Conservation (phyloP, 64 coral and sea anemone genomes). For the Anthopleura sola region DNA sequence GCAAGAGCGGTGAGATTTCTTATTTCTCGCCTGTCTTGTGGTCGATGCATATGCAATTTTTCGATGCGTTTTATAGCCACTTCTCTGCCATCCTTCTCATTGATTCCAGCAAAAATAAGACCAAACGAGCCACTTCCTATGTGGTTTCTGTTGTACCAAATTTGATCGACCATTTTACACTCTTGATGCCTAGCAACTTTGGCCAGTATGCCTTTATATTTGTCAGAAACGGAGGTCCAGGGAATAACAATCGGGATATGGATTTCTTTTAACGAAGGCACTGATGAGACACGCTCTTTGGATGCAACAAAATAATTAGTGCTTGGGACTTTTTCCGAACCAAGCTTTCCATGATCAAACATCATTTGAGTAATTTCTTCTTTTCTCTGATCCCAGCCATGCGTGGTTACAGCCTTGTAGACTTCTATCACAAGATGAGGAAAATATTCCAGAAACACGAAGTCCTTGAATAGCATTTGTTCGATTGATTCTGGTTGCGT, state of each 20-base stretch:
- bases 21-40: slow-evolving; percentile 26
- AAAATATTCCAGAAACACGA: no score
- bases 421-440: no score
- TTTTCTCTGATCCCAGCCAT: no score
- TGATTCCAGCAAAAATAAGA: slow-evolving; percentile 30
- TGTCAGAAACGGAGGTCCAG: slow-evolving; percentile 8
- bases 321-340: no score
- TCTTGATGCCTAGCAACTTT: slow-evolving; percentile 19
- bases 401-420: no score
- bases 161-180: not conserved
- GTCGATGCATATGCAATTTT: not conserved
- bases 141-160: not conserved
- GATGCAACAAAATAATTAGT: no score
- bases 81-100: slow-evolving; percentile 29
- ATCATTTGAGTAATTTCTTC: no score
- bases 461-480: no score
- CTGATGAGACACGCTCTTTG: no score
- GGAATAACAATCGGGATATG: not conserved
- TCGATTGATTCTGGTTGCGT: no score
- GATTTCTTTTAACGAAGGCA: no score
- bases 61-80: slow-evolving; percentile 20
- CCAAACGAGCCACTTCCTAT: slow-evolving; percentile 28
- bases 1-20: slow-evolving; percentile 23
- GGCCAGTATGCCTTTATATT: not conserved
- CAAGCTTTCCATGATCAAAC: no score